phyloP scores from a whole-genome alignment of 1,140 invertebrate species.

The Ceratoteleas bidentatus region DNA sequence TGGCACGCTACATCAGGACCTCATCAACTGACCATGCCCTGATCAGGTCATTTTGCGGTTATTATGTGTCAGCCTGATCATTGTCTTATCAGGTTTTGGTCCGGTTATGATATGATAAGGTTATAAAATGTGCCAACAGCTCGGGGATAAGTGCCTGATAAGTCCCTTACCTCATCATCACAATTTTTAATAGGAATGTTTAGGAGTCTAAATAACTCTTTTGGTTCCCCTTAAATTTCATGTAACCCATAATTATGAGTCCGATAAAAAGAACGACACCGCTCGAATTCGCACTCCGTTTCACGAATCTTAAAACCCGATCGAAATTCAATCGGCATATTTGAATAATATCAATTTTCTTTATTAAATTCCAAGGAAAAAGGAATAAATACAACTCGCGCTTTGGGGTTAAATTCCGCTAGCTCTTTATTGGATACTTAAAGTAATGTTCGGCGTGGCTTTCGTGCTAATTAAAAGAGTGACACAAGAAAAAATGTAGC shows the following conservation, averaged over 20 bases:
- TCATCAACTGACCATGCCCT: too few species aligned
- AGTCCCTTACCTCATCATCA: too few species aligned
- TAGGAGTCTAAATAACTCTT: neutral
- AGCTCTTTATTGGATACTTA: slow-evolving; percentile 2
- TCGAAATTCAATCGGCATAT: slow-evolving; percentile 33
- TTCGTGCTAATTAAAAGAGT: slow-evolving; percentile 7
- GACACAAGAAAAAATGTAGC: neutral
- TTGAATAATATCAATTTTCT: slow-evolving; percentile 47
- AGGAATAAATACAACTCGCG: slow-evolving; percentile 10
- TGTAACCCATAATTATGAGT: neutral
- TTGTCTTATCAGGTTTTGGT: too few species aligned
- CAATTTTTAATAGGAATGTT: too few species aligned
- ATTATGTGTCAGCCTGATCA: too few species aligned
- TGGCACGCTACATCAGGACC: too few species aligned
- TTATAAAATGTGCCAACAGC: too few species aligned
- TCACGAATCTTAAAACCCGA: slow-evolving; percentile 10
- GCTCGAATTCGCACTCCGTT: slow-evolving; percentile 20
- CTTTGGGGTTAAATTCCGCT: slow-evolving; percentile 14
- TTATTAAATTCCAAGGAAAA: slow-evolving; percentile 23
- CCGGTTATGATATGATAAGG: too few species aligned
- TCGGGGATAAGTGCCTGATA: too few species aligned
- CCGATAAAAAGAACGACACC: slow-evolving; percentile 1
- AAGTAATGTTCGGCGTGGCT: slow-evolving; percentile 4
- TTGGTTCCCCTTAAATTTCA: neutral
- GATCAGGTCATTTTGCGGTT: too few species aligned